A percentile compares a stretch with the other conserved stretches of the same genome.
Evolutionary conservation across 1,140 invertebrate genomes (phyloP).

Genomic region (Drosophila murphyi): DNA sequence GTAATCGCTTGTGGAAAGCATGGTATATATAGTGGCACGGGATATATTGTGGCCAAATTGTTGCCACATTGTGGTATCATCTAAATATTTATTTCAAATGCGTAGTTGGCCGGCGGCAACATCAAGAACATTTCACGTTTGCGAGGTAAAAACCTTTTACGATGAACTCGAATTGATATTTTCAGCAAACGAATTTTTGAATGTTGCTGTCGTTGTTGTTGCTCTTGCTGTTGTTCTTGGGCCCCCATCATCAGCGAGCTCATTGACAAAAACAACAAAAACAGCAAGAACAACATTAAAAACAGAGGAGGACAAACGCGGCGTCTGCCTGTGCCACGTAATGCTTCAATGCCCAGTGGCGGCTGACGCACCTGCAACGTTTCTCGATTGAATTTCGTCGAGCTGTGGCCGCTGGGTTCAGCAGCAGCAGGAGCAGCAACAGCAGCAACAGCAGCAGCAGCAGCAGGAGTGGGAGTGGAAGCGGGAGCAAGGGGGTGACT

Average conservation of each 20-base stretch:
- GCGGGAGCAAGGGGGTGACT: neutral
- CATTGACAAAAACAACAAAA: slow-evolving; percentile 32
- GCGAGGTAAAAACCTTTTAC: slow-evolving; percentile 72
- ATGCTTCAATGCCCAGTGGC: slow-evolving; percentile 33
- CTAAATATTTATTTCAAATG: slow-evolving; percentile 70
- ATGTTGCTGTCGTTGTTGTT: slow-evolving; percentile 44
- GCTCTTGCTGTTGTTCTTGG: slow-evolving; percentile 22
- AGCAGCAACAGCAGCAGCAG: neutral
- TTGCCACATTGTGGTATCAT: slow-evolving; percentile 36
- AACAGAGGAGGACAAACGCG: neutral
- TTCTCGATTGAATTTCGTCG: slow-evolving; percentile 69
- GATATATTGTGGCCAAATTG: slow-evolving; percentile 28
- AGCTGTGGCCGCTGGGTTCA: slow-evolving; percentile 22
- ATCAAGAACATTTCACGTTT: slow-evolving; percentile 45
- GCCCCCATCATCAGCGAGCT: slow-evolving; percentile 46
- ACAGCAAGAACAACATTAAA: neutral
- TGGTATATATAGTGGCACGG: neutral
- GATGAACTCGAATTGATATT: slow-evolving; percentile 75
- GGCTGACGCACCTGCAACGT: slow-evolving; percentile 63
- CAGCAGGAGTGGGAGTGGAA: neutral
- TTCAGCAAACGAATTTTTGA: slow-evolving; percentile 66
- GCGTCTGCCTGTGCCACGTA: slow-evolving; percentile 28
- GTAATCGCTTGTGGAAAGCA: neutral
- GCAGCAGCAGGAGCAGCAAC: neutral
- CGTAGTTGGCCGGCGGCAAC: slow-evolving; percentile 30